Conservation (phyloP, 2,113 vertebrate species). For the Zosterops hypoxanthus region DNA sequence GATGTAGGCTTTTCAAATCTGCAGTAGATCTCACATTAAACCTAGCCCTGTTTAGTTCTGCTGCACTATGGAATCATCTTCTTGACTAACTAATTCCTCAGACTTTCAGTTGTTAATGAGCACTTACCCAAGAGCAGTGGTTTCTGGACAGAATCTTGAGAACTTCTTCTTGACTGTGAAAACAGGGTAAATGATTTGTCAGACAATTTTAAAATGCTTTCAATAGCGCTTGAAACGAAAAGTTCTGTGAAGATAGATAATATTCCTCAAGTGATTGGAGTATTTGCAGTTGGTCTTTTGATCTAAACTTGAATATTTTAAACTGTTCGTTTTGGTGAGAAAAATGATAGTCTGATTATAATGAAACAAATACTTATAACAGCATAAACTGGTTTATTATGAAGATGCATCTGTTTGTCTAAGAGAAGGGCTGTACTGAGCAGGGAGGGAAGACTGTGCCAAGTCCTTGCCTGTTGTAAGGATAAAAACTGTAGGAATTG, state of each 20-base stretch:
- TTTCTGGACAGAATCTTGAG: background rate
- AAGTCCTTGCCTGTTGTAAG: background rate
- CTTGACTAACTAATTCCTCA: background rate
- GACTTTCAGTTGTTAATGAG: background rate
- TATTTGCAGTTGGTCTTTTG: background rate
- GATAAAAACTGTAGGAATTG: background rate
- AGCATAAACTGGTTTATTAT: rapidly evolving
- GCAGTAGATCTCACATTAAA: background rate
- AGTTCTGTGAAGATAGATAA: background rate
- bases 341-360: background rate
- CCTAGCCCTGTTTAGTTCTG: background rate
- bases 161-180: background rate
- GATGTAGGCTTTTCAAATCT: background rate
- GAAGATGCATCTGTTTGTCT: background rate
- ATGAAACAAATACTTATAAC: background rate
- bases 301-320: background rate
- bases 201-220: background rate
- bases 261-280: background rate
- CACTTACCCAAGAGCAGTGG: background rate
- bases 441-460: background rate
- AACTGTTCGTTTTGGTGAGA: background rate
- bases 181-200: background rate
- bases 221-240: background rate
- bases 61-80: background rate
- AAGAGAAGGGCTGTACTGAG: background rate